A percentile compares a stretch with the other conserved stretches of the same genome.
phyloP scores from a whole-genome alignment of 2,113 vertebrate genomes.

The Chamaetylas fuelleborni region DNA sequence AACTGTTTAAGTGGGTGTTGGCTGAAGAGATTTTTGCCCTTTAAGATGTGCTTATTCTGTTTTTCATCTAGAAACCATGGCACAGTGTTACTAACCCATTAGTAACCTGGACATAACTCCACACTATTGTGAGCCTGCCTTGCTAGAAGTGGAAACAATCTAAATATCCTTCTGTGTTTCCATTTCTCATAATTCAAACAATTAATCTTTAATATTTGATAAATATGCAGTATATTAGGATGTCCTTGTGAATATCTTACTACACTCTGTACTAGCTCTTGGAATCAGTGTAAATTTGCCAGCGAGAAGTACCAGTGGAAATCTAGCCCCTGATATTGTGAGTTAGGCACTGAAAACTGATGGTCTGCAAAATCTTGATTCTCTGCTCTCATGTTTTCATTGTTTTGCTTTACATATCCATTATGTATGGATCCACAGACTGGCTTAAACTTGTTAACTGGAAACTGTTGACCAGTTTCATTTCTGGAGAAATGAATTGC shows the following conservation, averaged over 20 bases:
- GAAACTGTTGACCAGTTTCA: background rate
- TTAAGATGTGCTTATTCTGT: background rate
- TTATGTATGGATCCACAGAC: background rate
- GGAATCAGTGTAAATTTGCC: background rate
- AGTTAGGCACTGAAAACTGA: background rate
- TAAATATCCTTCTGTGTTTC: background rate
- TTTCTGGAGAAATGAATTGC: background rate
- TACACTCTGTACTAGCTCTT: background rate
- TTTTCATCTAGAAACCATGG: background rate
- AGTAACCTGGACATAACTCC: background rate
- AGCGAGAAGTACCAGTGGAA: background rate
- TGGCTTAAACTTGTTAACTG: background rate
- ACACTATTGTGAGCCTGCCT: background rate
- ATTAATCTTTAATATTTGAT: background rate
- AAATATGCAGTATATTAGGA: background rate
- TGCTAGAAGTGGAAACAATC: background rate
- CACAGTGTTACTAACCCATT: background rate
- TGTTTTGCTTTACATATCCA: background rate
- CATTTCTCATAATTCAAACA: background rate
- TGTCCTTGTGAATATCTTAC: background rate
- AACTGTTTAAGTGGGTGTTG: background rate
- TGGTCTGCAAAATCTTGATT: background rate
- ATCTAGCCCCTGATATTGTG: background rate
- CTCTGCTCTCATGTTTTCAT: background rate
- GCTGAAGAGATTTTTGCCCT: background rate